These are phyloP conservation scores for Pterocles orientalis DNA, from an alignment of 2,113 vertebrate species.

Conservation along the genomic window DNA sequence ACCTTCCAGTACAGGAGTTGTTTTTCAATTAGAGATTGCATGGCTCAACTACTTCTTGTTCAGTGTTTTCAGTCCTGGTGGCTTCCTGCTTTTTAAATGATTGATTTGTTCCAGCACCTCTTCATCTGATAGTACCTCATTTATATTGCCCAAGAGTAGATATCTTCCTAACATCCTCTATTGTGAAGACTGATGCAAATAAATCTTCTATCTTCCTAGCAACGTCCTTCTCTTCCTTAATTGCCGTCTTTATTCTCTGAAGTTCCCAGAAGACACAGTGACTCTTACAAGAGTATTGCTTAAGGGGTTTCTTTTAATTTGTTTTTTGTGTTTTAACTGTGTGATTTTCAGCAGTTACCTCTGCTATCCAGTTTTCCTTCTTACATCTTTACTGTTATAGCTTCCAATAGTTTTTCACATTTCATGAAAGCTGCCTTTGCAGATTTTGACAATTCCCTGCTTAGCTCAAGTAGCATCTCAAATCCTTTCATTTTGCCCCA, in stretches of 20 bases:
- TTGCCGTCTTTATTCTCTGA: not conserved
- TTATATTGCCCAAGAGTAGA: slow-evolving; percentile 43
- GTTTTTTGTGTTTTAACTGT: not conserved
- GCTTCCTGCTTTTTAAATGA: slow-evolving; percentile 47
- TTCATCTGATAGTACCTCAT: slow-evolving; percentile 53
- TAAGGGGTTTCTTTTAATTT: not conserved
- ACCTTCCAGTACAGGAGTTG: not conserved
- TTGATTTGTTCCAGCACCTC: slow-evolving; percentile 52
- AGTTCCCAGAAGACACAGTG: not conserved
- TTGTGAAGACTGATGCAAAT: slow-evolving; percentile 32
- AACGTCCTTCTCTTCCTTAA: slow-evolving; percentile 9
- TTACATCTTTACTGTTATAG: not conserved
- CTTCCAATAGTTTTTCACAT: not conserved
- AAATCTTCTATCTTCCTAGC: slow-evolving; percentile 32
- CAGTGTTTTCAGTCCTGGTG: not conserved
- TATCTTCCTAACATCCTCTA: slow-evolving; percentile 17
- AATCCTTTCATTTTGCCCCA: not conserved
- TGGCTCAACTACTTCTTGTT: not conserved
- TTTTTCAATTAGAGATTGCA: slow-evolving; percentile 32
- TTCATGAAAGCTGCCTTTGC: not conserved
- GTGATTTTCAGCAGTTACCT: not conserved
- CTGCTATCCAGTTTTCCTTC: not conserved
- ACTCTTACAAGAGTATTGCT: not conserved
- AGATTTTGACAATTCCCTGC: not conserved
- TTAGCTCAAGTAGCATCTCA: not conserved